phyloP scores from a whole-genome alignment of 2,888 invertebrate species.

The Clunio marinus region DNA sequence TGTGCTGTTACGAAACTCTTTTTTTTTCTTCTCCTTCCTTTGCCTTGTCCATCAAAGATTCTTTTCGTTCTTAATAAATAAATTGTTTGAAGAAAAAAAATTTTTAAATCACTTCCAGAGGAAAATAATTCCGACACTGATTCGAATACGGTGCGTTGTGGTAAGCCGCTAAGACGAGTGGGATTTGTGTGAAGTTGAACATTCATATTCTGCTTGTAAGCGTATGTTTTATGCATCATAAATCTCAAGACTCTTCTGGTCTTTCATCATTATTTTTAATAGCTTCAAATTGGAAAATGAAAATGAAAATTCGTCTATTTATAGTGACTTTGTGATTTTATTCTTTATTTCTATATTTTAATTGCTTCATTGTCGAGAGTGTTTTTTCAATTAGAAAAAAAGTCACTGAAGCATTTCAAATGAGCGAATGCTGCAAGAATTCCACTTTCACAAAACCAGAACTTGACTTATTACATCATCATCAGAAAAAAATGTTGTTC shows the following conservation, averaged over 20 bases:
- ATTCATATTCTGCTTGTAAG: no score
- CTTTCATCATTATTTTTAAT: constrained; percentile 19
- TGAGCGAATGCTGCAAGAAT: background rate
- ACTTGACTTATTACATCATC: background rate
- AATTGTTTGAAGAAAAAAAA: no score
- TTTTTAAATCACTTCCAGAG: constrained; percentile 2
- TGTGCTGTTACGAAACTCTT: constrained; percentile 26
- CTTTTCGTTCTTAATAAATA: no score
- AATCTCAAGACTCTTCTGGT: constrained; percentile 6
- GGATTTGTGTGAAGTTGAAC: no score
- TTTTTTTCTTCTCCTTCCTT: background rate
- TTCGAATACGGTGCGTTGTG: no score
- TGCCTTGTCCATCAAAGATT: background rate
- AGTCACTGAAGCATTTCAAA: background rate
- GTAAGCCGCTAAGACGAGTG: no score
- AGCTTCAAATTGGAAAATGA: background rate
- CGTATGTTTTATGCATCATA: constrained; percentile 29
- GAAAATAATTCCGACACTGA: no score
- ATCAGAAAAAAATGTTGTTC: no score
- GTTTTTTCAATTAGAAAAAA: background rate
- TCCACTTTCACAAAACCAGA: background rate
- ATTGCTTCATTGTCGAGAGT: background rate
- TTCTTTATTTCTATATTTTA: background rate
- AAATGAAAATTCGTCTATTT: background rate
- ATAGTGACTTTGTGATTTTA: background rate